Base-by-base conservation (phyloP, 2,797 vertebrate genomes). In the Lemur catta region DNA sequence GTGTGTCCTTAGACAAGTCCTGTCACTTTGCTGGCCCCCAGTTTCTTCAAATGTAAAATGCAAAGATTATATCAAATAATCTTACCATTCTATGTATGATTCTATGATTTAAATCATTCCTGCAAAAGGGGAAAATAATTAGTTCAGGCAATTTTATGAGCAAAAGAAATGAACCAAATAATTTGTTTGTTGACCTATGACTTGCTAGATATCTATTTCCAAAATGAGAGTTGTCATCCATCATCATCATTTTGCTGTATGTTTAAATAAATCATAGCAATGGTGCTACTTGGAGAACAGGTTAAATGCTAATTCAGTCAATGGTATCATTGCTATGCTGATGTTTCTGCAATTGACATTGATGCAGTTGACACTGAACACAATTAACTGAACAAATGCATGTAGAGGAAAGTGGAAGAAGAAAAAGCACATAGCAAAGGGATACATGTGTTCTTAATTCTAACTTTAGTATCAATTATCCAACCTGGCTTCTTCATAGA, bases 81-180 rank as follows among this genome's bases (percentile, higher is more conserved):
- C 15, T 52, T 61, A 72, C 61, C 33, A n/a, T 71, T 74, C 20
- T 67, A 52, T 11, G 7, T 59, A 63, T 55, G 48, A 92, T 26
- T 91, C 14, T 91, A n/a, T 72, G 61, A 86, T 86, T 92, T 93
- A 57, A 71, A 46, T 75, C 7, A 94, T 65, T 84, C 13, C 15
- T 48, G n/a, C 0, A 75, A 94, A 96, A 84, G 35, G 35, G 48
- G 13, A 79, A 95, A 76, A 61, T 89, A 92, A 84, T 93, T 90
- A 78, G 17, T 81, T 88, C 38, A 94, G 33, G n/a, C 13, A 94
- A 78, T 94, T 93, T 86, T 96, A 91, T 74, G 22, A 94, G 30
- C 61, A 88, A 93, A 91, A 81, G 0, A 78, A 96, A 82, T 88
- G 43, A 82, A 59, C 20, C 38, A 92, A 94, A 91, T 96, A 88